phyloP scores from a whole-genome alignment of 2,797 vertebrate species.

The Spondyliosoma cantharus region DNA sequence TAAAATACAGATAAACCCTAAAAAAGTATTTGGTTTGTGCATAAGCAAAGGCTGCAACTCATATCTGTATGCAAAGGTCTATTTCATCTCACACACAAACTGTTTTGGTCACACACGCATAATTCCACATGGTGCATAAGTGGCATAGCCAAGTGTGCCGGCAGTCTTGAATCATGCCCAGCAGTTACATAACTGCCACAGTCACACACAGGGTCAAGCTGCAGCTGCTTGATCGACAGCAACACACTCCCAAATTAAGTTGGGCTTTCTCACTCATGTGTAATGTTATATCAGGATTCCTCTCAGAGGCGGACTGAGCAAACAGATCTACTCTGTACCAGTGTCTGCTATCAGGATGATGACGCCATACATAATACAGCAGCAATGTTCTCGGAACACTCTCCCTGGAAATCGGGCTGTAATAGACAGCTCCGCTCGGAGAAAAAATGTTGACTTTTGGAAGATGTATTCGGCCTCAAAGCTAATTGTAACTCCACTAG shows the following conservation, averaged over 20 bases:
- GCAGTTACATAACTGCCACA: constrained; percentile 59
- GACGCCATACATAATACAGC: background rate
- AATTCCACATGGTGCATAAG: constrained; percentile 9
- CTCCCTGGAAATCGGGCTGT: background rate
- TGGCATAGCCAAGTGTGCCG: constrained; percentile 25
- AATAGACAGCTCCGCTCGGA: background rate
- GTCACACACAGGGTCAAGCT: constrained; percentile 46
- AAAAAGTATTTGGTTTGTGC: background rate
- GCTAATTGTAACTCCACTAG: constrained; percentile 5
- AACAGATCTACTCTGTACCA: constrained; percentile 30
- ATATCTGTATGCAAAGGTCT: background rate
- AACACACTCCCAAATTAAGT: constrained; percentile 45
- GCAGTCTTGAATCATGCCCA: constrained; percentile 28
- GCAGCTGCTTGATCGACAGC: constrained; percentile 69
- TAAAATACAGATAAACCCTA: background rate
- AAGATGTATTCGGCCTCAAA: constrained; percentile 13
- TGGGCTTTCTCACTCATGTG: constrained; percentile 59
- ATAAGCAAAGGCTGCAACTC: constrained; percentile 1
- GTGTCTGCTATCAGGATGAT: constrained; percentile 22
- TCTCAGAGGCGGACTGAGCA: constrained; percentile 36
- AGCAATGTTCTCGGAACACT: constrained; percentile 2
- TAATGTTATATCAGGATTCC: constrained; percentile 54
- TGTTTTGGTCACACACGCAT: constrained; percentile 34
- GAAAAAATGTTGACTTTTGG: constrained; percentile 22
- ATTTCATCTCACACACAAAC: constrained; percentile 7